Conservation (phyloP, 1,140 invertebrate genomes). For the Euschistus heros region DNA sequence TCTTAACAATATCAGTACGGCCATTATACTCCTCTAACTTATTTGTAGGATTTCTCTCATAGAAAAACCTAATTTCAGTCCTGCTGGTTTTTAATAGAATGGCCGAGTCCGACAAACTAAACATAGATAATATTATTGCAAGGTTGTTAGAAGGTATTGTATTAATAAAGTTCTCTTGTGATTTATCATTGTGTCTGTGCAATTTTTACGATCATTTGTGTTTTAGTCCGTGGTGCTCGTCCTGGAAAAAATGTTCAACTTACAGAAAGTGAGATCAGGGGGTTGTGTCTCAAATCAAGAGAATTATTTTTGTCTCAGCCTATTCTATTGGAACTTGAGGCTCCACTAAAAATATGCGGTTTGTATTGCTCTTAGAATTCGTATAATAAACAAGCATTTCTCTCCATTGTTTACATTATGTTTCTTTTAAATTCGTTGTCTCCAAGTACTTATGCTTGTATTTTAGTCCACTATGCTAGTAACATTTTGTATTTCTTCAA, state of each 20-base stretch:
- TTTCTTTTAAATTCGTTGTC: too few species aligned
- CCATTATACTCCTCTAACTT: constrained; percentile 5
- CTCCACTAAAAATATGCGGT: constrained; percentile 44
- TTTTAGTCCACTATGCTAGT: too few species aligned
- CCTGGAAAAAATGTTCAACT: constrained; percentile 65
- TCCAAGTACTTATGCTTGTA: too few species aligned
- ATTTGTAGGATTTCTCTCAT: background rate
- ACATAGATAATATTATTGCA: constrained; percentile 33
- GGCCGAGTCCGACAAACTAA: constrained; percentile 29
- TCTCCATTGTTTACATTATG: constrained; percentile 43
- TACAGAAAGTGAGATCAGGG: constrained; percentile 54
- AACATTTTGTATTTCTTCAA: too few species aligned
- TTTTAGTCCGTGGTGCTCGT: constrained; percentile 50
- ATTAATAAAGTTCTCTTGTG: background rate
- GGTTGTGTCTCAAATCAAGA: constrained; percentile 35
- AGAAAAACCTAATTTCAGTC: too few species aligned
- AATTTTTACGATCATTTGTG: constrained; percentile 5
- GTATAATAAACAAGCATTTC: constrained; percentile 53
- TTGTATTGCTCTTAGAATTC: constrained; percentile 43
- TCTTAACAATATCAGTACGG: constrained; percentile 11
- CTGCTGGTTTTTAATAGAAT: constrained; percentile 3
- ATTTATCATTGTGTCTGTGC: constrained; percentile 11
- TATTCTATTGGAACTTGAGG: constrained; percentile 45
- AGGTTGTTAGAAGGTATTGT: constrained; percentile 31
- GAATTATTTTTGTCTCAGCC: constrained; percentile 62